A percentile compares a stretch with the other conserved stretches of the same genome.
These are phyloP conservation scores for Tetragonula carbonaria DNA, from an alignment of 2,888 invertebrate genomes.

Conservation along the genomic window DNA sequence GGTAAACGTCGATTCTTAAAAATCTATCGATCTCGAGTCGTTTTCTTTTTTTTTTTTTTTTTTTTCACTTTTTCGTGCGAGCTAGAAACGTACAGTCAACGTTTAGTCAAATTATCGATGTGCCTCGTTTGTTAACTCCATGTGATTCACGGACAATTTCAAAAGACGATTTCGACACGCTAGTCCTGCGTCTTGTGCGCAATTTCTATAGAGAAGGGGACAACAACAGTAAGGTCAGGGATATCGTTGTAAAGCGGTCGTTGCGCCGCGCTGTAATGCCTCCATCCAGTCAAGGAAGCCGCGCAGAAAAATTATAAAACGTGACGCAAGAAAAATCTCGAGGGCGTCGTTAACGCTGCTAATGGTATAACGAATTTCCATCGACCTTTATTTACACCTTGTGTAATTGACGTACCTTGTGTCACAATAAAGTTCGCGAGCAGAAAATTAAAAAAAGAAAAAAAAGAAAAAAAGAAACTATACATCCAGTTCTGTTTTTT, in stretches of 20 bases:
- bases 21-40: neutral
- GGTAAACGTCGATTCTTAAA: neutral
- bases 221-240: slow-evolving; percentile 80
- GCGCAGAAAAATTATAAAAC: slow-evolving; percentile 48
- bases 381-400: slow-evolving; percentile 34
- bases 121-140: slow-evolving; percentile 69
- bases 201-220: slow-evolving; percentile 74
- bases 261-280: slow-evolving; percentile 59
- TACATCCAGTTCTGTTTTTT: too few relatives aligned
- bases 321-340: slow-evolving; percentile 42
- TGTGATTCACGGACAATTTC: slow-evolving; percentile 78
- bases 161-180: slow-evolving; percentile 80
- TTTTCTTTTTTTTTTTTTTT: too few relatives aligned
- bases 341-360: slow-evolving; percentile 27
- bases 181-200: slow-evolving; percentile 76
- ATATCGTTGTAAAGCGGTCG: slow-evolving; percentile 73
- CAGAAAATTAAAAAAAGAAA: neutral
- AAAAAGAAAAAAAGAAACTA: neutral
- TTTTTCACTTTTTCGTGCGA: neutral
- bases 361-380: slow-evolving; percentile 33
- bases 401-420: neutral
- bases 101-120: slow-evolving; percentile 2
- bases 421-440: too few relatives aligned
- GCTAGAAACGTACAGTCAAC: neutral
- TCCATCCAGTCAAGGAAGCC: slow-evolving; percentile 34